These are phyloP conservation scores for Phyllopteryx taeniolatus DNA, from an alignment of 2,113 vertebrate species.

Conservation along the genomic window DNA sequence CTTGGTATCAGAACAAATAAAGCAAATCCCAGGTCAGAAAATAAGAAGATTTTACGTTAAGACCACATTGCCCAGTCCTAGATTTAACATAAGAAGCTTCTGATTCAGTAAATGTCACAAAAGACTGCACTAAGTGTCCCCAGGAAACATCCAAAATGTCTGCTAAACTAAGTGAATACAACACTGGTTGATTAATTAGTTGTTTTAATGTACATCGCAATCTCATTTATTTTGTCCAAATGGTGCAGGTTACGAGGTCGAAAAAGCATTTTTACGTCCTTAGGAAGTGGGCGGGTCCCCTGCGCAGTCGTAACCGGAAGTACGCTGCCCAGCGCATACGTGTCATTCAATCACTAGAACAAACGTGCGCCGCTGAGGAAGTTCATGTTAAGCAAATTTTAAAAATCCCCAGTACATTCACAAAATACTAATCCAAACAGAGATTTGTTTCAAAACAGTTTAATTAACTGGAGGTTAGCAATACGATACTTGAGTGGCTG, in stretches of 20 bases:
- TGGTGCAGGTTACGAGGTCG: not conserved
- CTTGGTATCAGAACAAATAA: too few relatives aligned
- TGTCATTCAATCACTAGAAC: slow-evolving; percentile 73
- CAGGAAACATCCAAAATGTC: not conserved
- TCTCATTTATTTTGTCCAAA: not conserved
- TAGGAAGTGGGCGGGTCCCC: slow-evolving; percentile 10
- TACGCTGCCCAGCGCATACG: slow-evolving; percentile 74
- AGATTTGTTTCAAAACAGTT: not conserved
- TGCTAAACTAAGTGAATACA: not conserved
- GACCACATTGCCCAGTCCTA: too few relatives aligned
- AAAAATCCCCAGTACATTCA: not conserved
- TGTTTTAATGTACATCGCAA: not conserved
- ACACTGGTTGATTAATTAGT: too few relatives aligned
- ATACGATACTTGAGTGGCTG: not conserved
- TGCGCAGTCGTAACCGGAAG: slow-evolving; percentile 62
- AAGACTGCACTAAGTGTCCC: not conserved
- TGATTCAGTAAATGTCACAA: not conserved
- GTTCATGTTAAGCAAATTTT: slow-evolving; percentile 13
- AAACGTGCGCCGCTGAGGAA: slow-evolving; percentile 60
- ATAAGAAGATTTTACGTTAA: too few relatives aligned
- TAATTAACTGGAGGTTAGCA: not conserved
- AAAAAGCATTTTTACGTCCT: not conserved
- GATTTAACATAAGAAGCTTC: too few relatives aligned
- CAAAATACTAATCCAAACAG: not conserved
- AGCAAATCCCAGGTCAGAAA: too few relatives aligned